Conservation (phyloP, 2,797 vertebrate genomes). For the Peromyscus melanophrys region DNA sequence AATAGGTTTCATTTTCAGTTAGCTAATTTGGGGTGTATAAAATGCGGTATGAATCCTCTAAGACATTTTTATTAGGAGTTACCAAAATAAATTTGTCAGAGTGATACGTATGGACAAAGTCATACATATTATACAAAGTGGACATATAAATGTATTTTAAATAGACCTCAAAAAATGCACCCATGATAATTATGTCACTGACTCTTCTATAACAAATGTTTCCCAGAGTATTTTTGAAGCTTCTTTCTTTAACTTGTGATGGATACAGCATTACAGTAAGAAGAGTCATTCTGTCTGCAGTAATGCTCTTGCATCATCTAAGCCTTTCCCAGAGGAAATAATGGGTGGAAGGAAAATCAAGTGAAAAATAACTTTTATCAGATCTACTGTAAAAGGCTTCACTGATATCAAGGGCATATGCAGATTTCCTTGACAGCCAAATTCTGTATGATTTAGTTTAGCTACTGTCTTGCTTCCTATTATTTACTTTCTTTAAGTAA, state of each 20-base stretch:
- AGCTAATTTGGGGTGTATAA: not conserved
- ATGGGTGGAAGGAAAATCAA: constrained; percentile 70
- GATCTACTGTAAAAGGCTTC: constrained; percentile 75
- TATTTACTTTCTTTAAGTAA: constrained; percentile 69
- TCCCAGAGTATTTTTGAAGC: constrained; percentile 80
- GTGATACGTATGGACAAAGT: constrained; percentile 36
- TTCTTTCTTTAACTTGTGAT: constrained; percentile 73
- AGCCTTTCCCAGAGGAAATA: constrained; percentile 80
- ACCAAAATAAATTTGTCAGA: constrained; percentile 39
- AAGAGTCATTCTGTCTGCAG: constrained; percentile 81
- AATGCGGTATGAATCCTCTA: not conserved
- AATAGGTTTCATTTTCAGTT: not conserved
- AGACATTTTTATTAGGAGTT: not conserved
- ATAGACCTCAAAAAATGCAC: constrained; percentile 17
- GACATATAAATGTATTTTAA: constrained; percentile 69
- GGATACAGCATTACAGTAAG: constrained; percentile 82
- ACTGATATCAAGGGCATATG: constrained; percentile 75
- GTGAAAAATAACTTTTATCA: constrained; percentile 74
- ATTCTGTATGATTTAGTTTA: constrained; percentile 63
- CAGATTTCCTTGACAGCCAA: constrained; percentile 66
- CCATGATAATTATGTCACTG: constrained; percentile 28
- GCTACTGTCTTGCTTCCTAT: constrained; percentile 62
- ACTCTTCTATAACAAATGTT: constrained; percentile 54
- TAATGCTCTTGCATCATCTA: constrained; percentile 69
- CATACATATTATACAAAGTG: constrained; percentile 70